Percentiles rank a stretch among this genome's conserved stretches.
Conservation (phyloP, 2,797 vertebrate species). For the Rhabdomys pumilio region DNA sequence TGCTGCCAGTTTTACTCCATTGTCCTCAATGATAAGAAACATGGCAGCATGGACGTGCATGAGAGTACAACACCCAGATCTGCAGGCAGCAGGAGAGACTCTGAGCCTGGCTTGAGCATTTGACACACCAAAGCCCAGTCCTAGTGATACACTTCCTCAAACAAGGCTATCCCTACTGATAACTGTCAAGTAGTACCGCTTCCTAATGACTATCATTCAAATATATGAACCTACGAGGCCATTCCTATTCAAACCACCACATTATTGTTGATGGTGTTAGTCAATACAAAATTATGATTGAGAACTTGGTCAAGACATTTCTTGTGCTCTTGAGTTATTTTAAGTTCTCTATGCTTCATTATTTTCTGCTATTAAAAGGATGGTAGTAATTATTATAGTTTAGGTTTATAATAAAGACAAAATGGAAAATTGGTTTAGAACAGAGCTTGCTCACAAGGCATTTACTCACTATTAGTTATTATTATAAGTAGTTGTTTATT, state of each 20-base stretch:
- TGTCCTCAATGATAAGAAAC: not conserved
- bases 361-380: slow-evolving; percentile 22
- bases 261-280: not conserved
- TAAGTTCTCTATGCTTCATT: not conserved
- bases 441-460: not conserved
- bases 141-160: not conserved
- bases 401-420: not conserved
- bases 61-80: not conserved
- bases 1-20: not conserved
- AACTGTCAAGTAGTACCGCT: not conserved
- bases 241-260: not conserved
- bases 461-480: not conserved
- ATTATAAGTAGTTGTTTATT: not conserved
- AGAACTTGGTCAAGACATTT: not conserved
- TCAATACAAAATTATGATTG: not conserved
- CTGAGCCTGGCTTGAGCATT: not conserved
- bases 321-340: not conserved
- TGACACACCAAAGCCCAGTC: not conserved
- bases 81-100: not conserved
- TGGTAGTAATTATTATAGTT: not conserved
- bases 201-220: not conserved
- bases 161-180: not conserved
- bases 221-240: not conserved
- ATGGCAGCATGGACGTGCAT: too few species aligned
- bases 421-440: not conserved